Conservation (phyloP, 2,113 vertebrate genomes). For the Oreochromis aureus region DNA sequence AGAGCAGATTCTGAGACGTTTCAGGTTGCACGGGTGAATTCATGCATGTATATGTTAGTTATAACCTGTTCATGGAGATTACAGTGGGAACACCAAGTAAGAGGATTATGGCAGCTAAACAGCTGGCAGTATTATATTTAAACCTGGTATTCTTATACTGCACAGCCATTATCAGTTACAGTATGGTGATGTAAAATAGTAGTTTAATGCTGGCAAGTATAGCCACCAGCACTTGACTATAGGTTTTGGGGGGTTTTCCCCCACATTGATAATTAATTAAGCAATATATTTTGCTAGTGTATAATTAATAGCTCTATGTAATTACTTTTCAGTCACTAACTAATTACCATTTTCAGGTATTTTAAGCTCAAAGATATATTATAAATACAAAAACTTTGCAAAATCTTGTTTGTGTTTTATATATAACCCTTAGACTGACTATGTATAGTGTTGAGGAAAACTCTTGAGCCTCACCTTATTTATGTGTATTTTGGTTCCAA, state of each 20-base stretch:
- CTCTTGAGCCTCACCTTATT: background rate
- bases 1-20: too few species aligned
- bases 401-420: background rate
- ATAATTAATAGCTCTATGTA: background rate
- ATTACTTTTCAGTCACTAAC: background rate
- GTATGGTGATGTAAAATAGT: background rate
- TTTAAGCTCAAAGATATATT: background rate
- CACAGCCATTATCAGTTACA: background rate
- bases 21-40: background rate
- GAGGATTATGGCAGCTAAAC: background rate
- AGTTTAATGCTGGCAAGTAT: background rate
- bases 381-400: background rate
- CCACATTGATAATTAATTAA: background rate
- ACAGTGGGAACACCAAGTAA: background rate
- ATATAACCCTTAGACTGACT: background rate
- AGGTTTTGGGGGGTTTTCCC: accelerated
- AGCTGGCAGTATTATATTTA: background rate
- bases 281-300: background rate
- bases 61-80: background rate
- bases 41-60: background rate
- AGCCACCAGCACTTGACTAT: too few species aligned
- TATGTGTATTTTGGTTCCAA: background rate
- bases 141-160: background rate
- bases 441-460: background rate
- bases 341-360: background rate